Evolutionary conservation across 2,888 invertebrate species (phyloP).

Genomic region (Heliconius ethilla): DNA sequence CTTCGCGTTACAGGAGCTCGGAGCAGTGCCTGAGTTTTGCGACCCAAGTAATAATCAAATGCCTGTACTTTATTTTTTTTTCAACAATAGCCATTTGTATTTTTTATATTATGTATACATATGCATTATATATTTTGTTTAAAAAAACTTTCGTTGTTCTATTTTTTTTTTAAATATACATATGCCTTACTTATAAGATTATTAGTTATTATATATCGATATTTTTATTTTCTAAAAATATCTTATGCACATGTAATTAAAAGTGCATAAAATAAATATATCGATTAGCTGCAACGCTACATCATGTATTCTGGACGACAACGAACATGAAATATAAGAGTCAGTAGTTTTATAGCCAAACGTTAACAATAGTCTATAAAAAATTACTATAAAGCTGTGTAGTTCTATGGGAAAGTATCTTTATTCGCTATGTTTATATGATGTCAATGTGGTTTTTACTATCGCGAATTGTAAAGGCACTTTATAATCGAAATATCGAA

Average conservation of each 20-base stretch:
- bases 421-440: conserved; percentile 55
- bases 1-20: no score
- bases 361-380: conserved; percentile 35
- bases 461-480: conserved; percentile 57
- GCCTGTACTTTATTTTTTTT: no score
- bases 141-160: no score
- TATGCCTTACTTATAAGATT: no score
- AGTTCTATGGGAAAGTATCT: conserved; percentile 44
- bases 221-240: no score
- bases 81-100: no score
- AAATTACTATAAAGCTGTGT: conserved; percentile 43
- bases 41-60: no score
- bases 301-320: background rate
- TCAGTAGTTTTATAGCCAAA: conserved; percentile 29
- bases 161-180: no score
- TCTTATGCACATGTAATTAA: background rate
- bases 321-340: conserved; percentile 9
- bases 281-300: background rate
- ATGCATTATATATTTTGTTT: no score
- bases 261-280: background rate
- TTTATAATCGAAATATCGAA: conserved; percentile 49
- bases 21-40: no score
- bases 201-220: no score
- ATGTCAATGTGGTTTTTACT: conserved; percentile 57
- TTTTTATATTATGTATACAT: no score